Conservation (phyloP, 2,113 vertebrate species). For the Misgurnus mizolepis region DNA sequence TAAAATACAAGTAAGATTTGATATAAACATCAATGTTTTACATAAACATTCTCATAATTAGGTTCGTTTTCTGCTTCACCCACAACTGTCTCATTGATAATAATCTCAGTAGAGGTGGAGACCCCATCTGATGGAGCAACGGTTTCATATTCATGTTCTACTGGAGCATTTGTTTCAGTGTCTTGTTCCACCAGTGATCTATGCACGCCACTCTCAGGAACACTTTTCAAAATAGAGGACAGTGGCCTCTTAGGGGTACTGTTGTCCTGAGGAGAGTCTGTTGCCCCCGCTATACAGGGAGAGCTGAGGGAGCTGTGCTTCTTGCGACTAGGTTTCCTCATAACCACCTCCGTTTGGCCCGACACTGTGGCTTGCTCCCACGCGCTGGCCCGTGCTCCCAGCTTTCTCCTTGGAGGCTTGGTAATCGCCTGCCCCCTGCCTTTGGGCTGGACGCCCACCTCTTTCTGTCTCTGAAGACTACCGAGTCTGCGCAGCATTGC, state of each 20-base stretch:
- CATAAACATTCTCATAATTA: conserved; percentile 86
- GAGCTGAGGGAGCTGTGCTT: conserved; percentile 58
- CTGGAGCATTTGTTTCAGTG: conserved; percentile 61
- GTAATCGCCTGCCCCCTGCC: conserved; percentile 69
- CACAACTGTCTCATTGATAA: conserved; percentile 26
- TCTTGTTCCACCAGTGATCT: conserved; percentile 44
- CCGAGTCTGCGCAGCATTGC: conserved; percentile 83
- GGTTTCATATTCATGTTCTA: conserved; percentile 56
- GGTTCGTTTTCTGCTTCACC: conserved; percentile 68
- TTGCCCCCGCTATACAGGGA: conserved; percentile 29
- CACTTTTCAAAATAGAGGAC: conserved; percentile 69
- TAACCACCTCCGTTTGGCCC: conserved; percentile 50
- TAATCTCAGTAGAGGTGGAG: conserved; percentile 17
- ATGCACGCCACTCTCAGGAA: conserved; percentile 59
- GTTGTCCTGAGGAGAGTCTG: conserved; percentile 57
- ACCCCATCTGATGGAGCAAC: conserved; percentile 45
- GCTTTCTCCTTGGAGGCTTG: conserved; percentile 82
- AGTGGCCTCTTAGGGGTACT: conserved; percentile 62
- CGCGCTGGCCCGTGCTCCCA: conserved; percentile 68
- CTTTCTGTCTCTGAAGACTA: conserved; percentile 82
- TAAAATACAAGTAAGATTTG: neutral
- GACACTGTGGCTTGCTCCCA: conserved; percentile 65
- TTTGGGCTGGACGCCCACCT: conserved; percentile 61
- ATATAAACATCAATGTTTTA: conserved; percentile 55
- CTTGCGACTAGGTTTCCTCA: conserved; percentile 65